Evolutionary conservation across 2,888 invertebrate genomes (phyloP).

Genomic region (Cheilosia pagana): DNA sequence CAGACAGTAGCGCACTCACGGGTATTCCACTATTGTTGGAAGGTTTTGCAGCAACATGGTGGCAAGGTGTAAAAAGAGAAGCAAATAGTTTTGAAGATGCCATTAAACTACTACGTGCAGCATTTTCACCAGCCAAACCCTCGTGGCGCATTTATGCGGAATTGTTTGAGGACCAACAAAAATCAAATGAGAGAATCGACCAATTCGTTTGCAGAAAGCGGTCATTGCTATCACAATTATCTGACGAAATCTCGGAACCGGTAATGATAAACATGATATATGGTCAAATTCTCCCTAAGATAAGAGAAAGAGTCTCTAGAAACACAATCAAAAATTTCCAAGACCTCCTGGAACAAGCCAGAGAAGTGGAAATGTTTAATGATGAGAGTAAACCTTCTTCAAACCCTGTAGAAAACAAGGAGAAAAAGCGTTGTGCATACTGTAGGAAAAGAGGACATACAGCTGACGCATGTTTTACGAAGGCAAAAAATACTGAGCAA

Average conservation of each 20-base stretch:
- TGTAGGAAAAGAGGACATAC: constrained; percentile 15
- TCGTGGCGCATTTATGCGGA: too few species aligned
- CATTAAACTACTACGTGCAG: too few species aligned
- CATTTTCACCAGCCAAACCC: too few species aligned
- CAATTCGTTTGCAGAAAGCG: not conserved
- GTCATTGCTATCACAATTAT: too few species aligned
- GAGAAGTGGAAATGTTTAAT: constrained; percentile 9
- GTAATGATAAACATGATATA: too few species aligned
- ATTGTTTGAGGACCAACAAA: too few species aligned
- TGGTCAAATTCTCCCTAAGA: not conserved
- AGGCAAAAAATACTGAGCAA: not conserved
- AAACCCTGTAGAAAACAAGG: not conserved
- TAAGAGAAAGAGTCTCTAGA: not conserved
- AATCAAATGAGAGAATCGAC: too few species aligned
- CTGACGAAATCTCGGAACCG: too few species aligned
- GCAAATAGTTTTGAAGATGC: constrained; percentile 46
- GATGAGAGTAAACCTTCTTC: not conserved
- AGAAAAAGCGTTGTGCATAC: constrained; percentile 15
- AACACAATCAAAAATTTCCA: not conserved
- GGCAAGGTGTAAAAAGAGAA: constrained; percentile 1
- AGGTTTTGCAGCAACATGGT: too few species aligned
- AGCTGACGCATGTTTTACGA: not conserved
- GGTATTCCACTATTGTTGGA: too few species aligned
- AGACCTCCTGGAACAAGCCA: constrained; percentile 26
- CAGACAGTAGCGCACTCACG: not conserved